Evolutionary conservation across 2,888 invertebrate genomes (phyloP), one percentile per base, ranked within the genome.

Genomic region (Phyllotreta cruciferae): DNA sequence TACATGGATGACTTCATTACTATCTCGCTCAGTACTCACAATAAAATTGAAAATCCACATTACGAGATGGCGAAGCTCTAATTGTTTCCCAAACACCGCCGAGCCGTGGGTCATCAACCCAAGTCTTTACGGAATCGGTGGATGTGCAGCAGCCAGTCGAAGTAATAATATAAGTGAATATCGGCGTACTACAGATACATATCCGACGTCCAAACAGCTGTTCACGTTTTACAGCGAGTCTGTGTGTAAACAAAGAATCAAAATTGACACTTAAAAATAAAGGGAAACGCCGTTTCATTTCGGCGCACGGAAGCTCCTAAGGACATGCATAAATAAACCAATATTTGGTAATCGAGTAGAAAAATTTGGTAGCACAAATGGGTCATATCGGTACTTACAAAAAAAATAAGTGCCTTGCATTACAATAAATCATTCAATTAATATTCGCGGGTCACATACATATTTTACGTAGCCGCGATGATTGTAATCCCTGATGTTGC

Each of bases 401-500:
- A n/a, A n/a, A n/a, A n/a, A n/a, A n/a, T n/a, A n/a, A n/a, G n/a
- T n/a, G n/a, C n/a, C n/a, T n/a, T n/a, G n/a, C n/a, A n/a, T n/a
- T n/a, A n/a, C n/a, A n/a, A n/a, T n/a, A n/a, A n/a, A n/a, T n/a
- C n/a, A n/a, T n/a, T n/a, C n/a, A n/a, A n/a, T n/a, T n/a, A n/a
- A n/a, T n/a, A 24, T 24, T 24, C 24, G 24, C 24, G 53, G 56
- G 13, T 53, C 56, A 58, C 50, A 52, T 50, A 63, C 24, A 56
- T 54, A 65, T 53, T 47, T 62, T 62, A 53, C 65, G 47, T 56
- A 44, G 47, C 47, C 49, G 44, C 60, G 34, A 45, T 54, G 62
- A 55, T 62, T 56, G 64, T 67, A 65, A 65, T 65, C 58, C 64
- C 57, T 62, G 49, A 55, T 56, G 50, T 45, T 57, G 60, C 37